Percentiles rank a stretch among this genome's conserved stretches.
Evolutionary conservation across 2,113 vertebrate genomes (phyloP).

Genomic region (Sminthopsis crassicaudata): DNA sequence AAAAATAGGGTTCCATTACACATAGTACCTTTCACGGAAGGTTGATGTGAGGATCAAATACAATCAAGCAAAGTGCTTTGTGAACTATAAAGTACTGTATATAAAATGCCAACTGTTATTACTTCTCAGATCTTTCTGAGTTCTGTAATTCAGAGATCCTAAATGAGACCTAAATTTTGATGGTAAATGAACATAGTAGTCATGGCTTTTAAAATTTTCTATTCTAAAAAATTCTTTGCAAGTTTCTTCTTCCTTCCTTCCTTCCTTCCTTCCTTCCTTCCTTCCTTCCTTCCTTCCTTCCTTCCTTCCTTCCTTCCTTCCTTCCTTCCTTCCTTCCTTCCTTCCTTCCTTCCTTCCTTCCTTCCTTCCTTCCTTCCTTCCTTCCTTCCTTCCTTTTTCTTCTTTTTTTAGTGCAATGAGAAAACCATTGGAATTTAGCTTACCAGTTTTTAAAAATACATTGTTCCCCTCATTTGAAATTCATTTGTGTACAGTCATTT

Average conservation of each 20-base stretch:
- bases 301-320: no score
- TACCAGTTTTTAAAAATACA: neutral
- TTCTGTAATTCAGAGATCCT: neutral
- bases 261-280: no score
- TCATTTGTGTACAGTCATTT: accelerated
- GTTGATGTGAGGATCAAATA: neutral
- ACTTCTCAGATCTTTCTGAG: neutral
- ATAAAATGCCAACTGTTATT: neutral
- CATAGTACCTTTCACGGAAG: neutral
- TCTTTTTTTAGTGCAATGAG: neutral
- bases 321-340: no score
- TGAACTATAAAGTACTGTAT: neutral
- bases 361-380: no score
- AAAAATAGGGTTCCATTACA: neutral
- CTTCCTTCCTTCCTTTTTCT: no score
- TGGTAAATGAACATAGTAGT: neutral
- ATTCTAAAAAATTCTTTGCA: neutral
- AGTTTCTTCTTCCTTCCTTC: no score
- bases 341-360: no score
- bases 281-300: no score
- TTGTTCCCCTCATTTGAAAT: neutral
- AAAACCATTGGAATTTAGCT: neutral
- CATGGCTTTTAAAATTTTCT: neutral
- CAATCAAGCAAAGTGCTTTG: neutral
- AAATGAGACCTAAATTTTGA: neutral